These are phyloP conservation scores for Callorhinus ursinus DNA, from an alignment of 2,113 vertebrate genomes.

Conservation along the genomic window DNA sequence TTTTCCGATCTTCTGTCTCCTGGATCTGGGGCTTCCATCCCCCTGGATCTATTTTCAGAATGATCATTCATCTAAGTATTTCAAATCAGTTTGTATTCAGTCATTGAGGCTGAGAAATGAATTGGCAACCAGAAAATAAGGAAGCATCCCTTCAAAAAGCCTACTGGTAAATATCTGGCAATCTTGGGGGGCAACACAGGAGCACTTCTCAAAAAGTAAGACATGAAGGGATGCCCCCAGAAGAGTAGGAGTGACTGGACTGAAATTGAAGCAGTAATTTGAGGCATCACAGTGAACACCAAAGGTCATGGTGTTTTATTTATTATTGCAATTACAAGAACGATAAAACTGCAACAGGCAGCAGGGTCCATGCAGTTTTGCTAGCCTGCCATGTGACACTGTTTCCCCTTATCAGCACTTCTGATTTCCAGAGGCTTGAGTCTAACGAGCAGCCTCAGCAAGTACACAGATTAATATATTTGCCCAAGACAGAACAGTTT, in stretches of 20 bases:
- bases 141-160: background rate
- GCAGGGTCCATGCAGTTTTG: background rate
- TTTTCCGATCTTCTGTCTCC: background rate
- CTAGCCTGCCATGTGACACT: background rate
- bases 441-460: constrained; percentile 62
- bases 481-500: constrained; percentile 53
- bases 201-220: background rate
- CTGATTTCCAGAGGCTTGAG: constrained; percentile 68
- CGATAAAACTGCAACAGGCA: constrained; percentile 66
- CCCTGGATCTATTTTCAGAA: background rate
- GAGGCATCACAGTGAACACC: constrained; percentile 15
- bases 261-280: constrained; percentile 62
- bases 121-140: background rate
- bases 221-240: background rate
- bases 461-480: constrained; percentile 26
- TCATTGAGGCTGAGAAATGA: constrained; percentile 5
- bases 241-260: background rate
- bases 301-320: constrained; percentile 58
- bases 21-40: background rate
- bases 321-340: constrained; percentile 67
- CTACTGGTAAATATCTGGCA: background rate
- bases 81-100: background rate
- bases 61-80: background rate
- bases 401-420: constrained; percentile 65
- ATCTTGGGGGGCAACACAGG: background rate